Evolutionary conservation across 2,888 invertebrate genomes (phyloP), one percentile per base, ranked within the genome.

Genomic region (Odiellus spinosus): DNA sequence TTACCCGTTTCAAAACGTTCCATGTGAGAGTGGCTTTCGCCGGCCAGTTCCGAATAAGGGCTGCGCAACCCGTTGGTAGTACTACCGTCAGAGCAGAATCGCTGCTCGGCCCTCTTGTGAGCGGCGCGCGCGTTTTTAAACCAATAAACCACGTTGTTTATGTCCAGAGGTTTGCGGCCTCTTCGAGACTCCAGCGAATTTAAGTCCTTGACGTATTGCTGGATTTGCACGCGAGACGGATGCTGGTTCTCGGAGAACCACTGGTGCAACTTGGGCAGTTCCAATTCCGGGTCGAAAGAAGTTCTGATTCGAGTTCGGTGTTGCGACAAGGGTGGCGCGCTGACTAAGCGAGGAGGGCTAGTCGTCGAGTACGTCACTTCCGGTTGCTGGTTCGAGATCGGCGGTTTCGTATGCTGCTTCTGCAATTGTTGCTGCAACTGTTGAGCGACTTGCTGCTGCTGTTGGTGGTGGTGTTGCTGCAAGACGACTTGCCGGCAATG

Each of bases 241-340:
- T 96, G 96, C 59, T 93, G 91, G 66, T 96, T 96, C 63, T 90
- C 87, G 38, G 80, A 76, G 71, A 96, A 98, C 95, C 96, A 96
- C 57, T 85, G 76, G 64, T 96, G 95, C 45, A 98, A 70, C 61
- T 91, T 86, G 1, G 96, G 95, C 53, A 98, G 69, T 68, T 98
- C 96, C 60, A 90, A 73, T 67, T 95, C 93, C 0, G 93, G 91
- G 67, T 95, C 93, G 61, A 95, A 95, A 62, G 90, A 91, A 15
- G 93, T 93, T 56, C 95, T 75, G 86, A 93, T 90, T 59, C 93
- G 76, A 3, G 66, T 63, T 12, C 49, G 45, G 34, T 46, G 44
- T 14, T 50, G 52, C 18, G 47, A 48, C 19, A 47, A 40, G 11
- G 44, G 43, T 35, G 41, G 36, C 17, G 48, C 45, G 10, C 46